Evolutionary conservation across 2,888 invertebrate species (phyloP).

Genomic region (Thymelicus acteon): DNA sequence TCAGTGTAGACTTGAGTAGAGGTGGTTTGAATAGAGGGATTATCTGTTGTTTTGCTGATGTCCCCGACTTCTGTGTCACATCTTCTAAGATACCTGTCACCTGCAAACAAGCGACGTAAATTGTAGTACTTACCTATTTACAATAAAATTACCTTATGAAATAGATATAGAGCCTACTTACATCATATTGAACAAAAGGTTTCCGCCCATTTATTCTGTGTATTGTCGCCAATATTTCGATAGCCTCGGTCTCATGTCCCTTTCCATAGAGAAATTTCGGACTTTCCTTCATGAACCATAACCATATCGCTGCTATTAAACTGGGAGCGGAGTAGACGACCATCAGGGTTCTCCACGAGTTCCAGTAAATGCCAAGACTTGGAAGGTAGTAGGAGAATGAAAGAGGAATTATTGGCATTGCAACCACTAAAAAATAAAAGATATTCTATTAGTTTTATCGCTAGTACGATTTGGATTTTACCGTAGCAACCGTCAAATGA

Average conservation of each 20-base stretch:
- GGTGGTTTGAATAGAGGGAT: constrained; percentile 80
- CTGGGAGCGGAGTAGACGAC: constrained; percentile 87
- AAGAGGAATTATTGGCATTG: constrained; percentile 86
- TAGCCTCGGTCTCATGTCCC: constrained; percentile 82
- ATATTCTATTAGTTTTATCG: background rate
- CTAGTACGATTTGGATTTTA: too few relatives aligned
- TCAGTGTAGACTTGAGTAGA: constrained; percentile 76
- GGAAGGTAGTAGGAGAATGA: constrained; percentile 57
- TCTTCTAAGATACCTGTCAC: constrained; percentile 60
- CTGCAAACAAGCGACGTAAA: constrained; percentile 45
- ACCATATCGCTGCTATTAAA: constrained; percentile 82
- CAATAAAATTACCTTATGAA: background rate
- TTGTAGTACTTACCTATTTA: background rate
- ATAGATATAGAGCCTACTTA: constrained; percentile 44
- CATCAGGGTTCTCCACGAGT: constrained; percentile 88
- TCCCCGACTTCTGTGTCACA: constrained; percentile 50
- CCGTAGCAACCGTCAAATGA: too few relatives aligned
- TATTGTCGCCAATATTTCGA: constrained; percentile 67
- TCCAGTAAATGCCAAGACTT: constrained; percentile 72
- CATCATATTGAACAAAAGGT: constrained; percentile 55
- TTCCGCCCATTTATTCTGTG: constrained; percentile 59
- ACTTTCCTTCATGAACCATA: constrained; percentile 88
- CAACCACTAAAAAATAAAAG: constrained; percentile 71
- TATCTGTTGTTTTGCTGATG: constrained; percentile 66
- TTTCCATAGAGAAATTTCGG: constrained; percentile 89